These are phyloP conservation scores for Tipula unca DNA, from an alignment of 2,888 invertebrate genomes.

Conservation along the genomic window DNA sequence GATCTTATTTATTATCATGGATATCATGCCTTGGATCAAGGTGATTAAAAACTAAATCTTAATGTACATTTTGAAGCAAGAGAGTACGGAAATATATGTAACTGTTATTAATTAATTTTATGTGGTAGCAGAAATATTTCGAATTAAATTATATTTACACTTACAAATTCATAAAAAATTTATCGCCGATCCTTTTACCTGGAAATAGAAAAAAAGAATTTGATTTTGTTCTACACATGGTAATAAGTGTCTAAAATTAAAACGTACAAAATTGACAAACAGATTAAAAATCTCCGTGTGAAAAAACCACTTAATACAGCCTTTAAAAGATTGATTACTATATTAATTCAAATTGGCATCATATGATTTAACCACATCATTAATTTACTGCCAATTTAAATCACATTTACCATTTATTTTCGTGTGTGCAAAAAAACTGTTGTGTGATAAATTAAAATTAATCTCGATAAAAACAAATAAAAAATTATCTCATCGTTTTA, in stretches of 20 bases:
- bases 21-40: background rate
- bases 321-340: background rate
- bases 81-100: background rate
- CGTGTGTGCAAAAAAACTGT: background rate
- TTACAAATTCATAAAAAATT: background rate
- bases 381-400: background rate
- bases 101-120: background rate
- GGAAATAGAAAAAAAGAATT: background rate
- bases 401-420: background rate
- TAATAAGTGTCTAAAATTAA: background rate
- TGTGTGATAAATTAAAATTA: slow-evolving; percentile 8
- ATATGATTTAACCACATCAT: slow-evolving; percentile 14
- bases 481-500: slow-evolving; percentile 8
- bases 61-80: background rate
- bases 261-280: background rate
- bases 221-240: background rate
- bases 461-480: background rate
- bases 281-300: background rate
- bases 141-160: background rate
- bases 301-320: background rate
- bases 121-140: background rate
- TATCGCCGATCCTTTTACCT: background rate
- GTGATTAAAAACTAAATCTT: background rate
- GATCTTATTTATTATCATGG: background rate
- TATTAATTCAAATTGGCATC: background rate